phyloP scores from a whole-genome alignment of 1,140 invertebrate species.

The Tetramorium simillimum region DNA sequence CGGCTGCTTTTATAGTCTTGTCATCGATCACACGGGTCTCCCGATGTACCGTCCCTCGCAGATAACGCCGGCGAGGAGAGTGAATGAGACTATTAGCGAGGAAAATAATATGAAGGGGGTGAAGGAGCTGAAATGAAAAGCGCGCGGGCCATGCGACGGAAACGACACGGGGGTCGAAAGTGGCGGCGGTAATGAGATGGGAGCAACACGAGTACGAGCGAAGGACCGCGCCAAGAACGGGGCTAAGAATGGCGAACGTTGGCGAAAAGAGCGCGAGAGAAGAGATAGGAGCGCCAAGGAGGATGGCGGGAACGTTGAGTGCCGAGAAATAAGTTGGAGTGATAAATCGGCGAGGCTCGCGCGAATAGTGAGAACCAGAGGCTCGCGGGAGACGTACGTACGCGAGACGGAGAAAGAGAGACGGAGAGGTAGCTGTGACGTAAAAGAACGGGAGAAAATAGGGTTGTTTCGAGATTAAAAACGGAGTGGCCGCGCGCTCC shows the following conservation, averaged over 20 bases:
- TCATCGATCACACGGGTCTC: slow-evolving; percentile 20
- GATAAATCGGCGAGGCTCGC: slow-evolving; percentile 71
- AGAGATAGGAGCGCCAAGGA: not conserved
- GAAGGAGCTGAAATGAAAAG: slow-evolving; percentile 42
- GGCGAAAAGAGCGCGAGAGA: slow-evolving; percentile 25
- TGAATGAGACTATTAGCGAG: slow-evolving; percentile 63
- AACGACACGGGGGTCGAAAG: slow-evolving; percentile 41
- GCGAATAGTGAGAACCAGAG: slow-evolving; percentile 58
- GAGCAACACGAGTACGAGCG: slow-evolving; percentile 7
- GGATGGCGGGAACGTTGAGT: slow-evolving; percentile 44
- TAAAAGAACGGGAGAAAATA: slow-evolving; percentile 24
- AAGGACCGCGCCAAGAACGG: slow-evolving; percentile 1
- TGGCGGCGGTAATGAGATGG: slow-evolving; percentile 48
- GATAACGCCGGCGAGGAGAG: slow-evolving; percentile 62
- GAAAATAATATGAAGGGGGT: slow-evolving; percentile 59
- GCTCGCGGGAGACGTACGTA: slow-evolving; percentile 21
- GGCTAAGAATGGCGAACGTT: slow-evolving; percentile 31
- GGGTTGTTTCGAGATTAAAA: slow-evolving; percentile 67
- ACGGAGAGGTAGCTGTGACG: not conserved
- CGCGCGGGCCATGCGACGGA: slow-evolving; percentile 30
- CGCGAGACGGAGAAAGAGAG: slow-evolving; percentile 13
- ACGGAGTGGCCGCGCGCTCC: slow-evolving; percentile 41
- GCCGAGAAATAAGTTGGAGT: slow-evolving; percentile 70
- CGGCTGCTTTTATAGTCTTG: too few species aligned
- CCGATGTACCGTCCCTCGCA: slow-evolving; percentile 28